These are phyloP conservation scores for Condylostylus longicornis DNA, from an alignment of 1,140 invertebrate genomes.

Conservation along the genomic window DNA sequence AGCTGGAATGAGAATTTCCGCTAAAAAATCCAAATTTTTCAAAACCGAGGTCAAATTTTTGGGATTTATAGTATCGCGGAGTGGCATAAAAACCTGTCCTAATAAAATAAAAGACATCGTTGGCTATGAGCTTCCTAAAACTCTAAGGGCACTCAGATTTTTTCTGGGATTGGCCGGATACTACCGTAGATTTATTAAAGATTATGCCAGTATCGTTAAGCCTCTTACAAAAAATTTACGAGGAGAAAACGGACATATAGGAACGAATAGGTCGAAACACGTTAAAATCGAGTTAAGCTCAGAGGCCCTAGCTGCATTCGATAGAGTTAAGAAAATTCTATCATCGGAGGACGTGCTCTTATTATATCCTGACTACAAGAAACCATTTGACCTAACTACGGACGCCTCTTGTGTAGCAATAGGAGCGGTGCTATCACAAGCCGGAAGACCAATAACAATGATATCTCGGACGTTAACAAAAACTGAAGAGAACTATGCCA, in stretches of 20 bases:
- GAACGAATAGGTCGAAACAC: slow-evolving; percentile 4
- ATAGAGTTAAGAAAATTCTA: slow-evolving; percentile 28
- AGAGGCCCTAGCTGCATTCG: slow-evolving; percentile 20
- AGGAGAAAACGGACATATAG: slow-evolving; percentile 8
- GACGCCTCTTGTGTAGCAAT: slow-evolving; percentile 18
- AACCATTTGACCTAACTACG: slow-evolving; percentile 23
- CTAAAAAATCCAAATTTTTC: slow-evolving; percentile 33
- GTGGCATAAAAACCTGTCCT: slow-evolving; percentile 9
- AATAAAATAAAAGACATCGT: slow-evolving; percentile 13
- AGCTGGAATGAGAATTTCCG: slow-evolving; percentile 32
- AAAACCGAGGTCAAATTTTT: slow-evolving; percentile 11
- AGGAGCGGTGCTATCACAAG: slow-evolving; percentile 21
- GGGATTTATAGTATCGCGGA: slow-evolving; percentile 6
- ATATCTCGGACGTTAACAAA: slow-evolving; percentile 6
- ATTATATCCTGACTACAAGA: slow-evolving; percentile 21
- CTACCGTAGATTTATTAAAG: slow-evolving; percentile 9
- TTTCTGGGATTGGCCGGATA: slow-evolving; percentile 9
- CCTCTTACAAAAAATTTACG: slow-evolving; percentile 4
- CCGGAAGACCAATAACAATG: slow-evolving; percentile 5
- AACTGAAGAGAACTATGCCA: slow-evolving; percentile 4
- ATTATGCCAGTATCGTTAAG: slow-evolving; percentile 6
- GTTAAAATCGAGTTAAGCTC: slow-evolving; percentile 2
- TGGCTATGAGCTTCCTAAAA: slow-evolving; percentile 7
- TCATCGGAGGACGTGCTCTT: slow-evolving; percentile 28
- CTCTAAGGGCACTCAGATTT: slow-evolving; percentile 5